Percentiles rank a stretch among this genome's conserved stretches.
Conservation (phyloP, 2,113 vertebrate genomes). For the Brevimyrus niger region DNA sequence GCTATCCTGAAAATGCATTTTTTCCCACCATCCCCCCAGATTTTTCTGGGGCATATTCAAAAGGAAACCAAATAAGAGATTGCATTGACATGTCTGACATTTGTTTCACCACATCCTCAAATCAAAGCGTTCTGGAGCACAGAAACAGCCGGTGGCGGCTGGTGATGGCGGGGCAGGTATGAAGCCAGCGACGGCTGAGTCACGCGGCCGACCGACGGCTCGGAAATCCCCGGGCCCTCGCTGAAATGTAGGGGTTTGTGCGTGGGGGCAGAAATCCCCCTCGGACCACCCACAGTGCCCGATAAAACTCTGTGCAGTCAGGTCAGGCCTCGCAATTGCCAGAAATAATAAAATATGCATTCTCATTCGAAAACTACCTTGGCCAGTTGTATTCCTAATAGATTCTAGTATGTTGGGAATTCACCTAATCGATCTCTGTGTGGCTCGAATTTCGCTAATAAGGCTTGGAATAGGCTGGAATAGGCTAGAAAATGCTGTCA, state of each 20-base stretch:
- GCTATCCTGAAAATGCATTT: background rate
- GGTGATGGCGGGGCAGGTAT: background rate
- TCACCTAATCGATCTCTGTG: background rate
- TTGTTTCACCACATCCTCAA: background rate
- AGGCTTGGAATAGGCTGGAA: constrained; percentile 9
- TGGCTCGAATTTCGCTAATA: background rate
- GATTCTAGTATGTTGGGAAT: background rate
- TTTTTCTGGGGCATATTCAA: background rate
- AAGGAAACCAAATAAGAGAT: background rate
- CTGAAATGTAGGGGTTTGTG: constrained; percentile 1
- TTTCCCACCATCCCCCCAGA: background rate
- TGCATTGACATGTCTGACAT: background rate
- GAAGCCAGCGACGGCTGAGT: constrained; percentile 18
- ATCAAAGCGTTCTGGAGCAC: background rate
- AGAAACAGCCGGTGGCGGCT: background rate
- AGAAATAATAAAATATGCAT: constrained; percentile 25
- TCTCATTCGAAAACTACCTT: background rate
- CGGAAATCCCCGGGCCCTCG: constrained; percentile 39
- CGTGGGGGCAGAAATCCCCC: constrained; percentile 25
- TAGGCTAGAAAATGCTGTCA: background rate
- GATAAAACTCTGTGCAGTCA: constrained; percentile 26
- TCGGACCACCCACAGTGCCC: constrained; percentile 31
- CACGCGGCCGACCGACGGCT: constrained; percentile 15
- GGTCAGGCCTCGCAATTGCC: constrained; percentile 15
- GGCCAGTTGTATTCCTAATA: background rate